Evolutionary conservation across 2,888 invertebrate species (phyloP).

Genomic region (Danaus chrysippus): DNA sequence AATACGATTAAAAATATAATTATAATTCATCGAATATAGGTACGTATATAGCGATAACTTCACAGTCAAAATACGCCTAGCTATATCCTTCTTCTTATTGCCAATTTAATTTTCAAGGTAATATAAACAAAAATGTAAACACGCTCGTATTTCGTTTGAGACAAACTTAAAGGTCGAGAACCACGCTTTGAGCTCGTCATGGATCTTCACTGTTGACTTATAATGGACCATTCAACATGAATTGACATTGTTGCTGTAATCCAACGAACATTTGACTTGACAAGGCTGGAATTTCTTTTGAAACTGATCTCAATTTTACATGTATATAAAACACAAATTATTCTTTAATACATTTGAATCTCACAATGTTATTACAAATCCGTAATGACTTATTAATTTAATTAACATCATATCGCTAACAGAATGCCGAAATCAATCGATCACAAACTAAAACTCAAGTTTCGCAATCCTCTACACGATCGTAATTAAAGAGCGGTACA

Average conservation of each 20-base stretch:
- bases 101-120: background rate
- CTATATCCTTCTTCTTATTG: background rate
- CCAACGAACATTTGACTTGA: constrained; percentile 21
- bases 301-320: background rate
- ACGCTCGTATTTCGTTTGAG: background rate
- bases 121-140: constrained; percentile 1
- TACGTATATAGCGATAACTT: too few species aligned
- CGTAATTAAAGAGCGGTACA: constrained; percentile 75
- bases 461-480: constrained; percentile 61
- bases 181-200: constrained; percentile 30
- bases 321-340: background rate
- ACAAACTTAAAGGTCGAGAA: constrained; percentile 37
- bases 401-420: constrained; percentile 4
- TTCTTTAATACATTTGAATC: too few species aligned
- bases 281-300: background rate
- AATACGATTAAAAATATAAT: background rate
- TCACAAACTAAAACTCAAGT: constrained; percentile 34
- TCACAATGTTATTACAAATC: background rate
- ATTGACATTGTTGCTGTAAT: constrained; percentile 42
- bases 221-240: constrained; percentile 41
- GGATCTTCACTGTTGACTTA: constrained; percentile 28
- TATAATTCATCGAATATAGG: background rate
- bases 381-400: constrained; percentile 6
- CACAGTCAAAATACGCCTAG: too few species aligned
- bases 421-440: constrained; percentile 17